Conservation (phyloP, 2,113 vertebrate species). For the Centropus unirufus region DNA sequence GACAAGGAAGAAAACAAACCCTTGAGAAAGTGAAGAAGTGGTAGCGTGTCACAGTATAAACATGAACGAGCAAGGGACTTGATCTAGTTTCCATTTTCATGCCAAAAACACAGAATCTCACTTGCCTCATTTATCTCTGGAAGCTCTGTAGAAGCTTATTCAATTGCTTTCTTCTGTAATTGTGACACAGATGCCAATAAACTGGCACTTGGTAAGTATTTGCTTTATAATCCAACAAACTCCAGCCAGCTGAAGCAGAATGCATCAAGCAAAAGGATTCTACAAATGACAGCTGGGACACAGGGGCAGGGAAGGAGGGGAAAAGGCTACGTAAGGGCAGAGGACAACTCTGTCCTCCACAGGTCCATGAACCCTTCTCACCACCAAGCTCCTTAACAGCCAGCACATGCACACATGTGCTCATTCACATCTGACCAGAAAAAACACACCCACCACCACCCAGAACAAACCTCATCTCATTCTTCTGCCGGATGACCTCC, state of each 20-base stretch:
- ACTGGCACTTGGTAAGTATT: neutral
- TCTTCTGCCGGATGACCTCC: neutral
- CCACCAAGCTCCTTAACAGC: neutral
- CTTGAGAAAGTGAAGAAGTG: neutral
- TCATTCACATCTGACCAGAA: neutral
- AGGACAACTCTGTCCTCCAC: neutral
- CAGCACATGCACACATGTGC: neutral
- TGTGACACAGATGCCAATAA: neutral
- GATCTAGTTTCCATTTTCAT: neutral
- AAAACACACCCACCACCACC: neutral
- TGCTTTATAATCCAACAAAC: neutral
- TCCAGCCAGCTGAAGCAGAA: slow-evolving; percentile 6
- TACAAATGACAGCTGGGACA: neutral
- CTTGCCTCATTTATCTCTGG: neutral
- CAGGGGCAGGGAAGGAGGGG: neutral
- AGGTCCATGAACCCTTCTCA: neutral
- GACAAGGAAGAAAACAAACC: neutral
- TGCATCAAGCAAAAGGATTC: neutral
- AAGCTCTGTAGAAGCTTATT: neutral
- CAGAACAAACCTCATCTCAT: neutral
- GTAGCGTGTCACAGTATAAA: neutral
- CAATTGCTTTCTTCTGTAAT: neutral
- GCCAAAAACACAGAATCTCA: neutral
- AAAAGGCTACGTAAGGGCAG: neutral
- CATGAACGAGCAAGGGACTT: neutral